Evolutionary conservation across 2,113 vertebrate species (phyloP), one percentile per base, ranked within the genome.

Genomic region (Kryptolebias marmoratus): DNA sequence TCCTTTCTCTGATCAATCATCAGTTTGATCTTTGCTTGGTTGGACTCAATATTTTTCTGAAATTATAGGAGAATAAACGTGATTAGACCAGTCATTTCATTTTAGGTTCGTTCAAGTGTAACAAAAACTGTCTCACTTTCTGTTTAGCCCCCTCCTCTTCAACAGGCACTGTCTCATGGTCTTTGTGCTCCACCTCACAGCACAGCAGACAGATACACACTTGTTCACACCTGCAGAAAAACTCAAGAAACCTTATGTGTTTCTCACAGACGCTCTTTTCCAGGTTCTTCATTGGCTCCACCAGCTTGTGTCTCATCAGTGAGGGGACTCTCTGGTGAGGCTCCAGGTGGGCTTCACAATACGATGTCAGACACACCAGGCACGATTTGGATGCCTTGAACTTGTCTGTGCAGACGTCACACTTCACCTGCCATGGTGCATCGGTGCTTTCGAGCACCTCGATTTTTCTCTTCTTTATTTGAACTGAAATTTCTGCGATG

Each of bases 181-280:
- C 45, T 75, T 62, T 79, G 77, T 94, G 93, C 5, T 89, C 87
- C 0, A 69, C 82, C 75, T 89, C 86, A 0, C 76, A 39, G 68
- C 94, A 95, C 57, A 89, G 42, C 11, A 73, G 50, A 42, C 94
- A 95, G 64, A 95, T 54, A 28, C 83, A 91, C 45, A 55, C 78
- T 64, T 87, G 68, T 0, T 95, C 93, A 0, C 73, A 58, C 54
- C 87, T 80, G 80, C 94, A 94, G 85, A 75, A 95, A 1, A 88
- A 27, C 54, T 91, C 90, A 75, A 90, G 64, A 14, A 80, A 59
- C 68, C 64, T 84, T 2, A 66, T 44, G 0, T 95, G 94, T 18
- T 87, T 91, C 2, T 15, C 4, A 65, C 93, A 94, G 15, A 90
- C 15, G 50, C 74, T 88, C 47, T 82, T 63, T 59, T 93, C 79